These are phyloP conservation scores for Bergia sp. DNA, from an alignment of 92 coral and sea anemone species.

Conservation along the genomic window DNA sequence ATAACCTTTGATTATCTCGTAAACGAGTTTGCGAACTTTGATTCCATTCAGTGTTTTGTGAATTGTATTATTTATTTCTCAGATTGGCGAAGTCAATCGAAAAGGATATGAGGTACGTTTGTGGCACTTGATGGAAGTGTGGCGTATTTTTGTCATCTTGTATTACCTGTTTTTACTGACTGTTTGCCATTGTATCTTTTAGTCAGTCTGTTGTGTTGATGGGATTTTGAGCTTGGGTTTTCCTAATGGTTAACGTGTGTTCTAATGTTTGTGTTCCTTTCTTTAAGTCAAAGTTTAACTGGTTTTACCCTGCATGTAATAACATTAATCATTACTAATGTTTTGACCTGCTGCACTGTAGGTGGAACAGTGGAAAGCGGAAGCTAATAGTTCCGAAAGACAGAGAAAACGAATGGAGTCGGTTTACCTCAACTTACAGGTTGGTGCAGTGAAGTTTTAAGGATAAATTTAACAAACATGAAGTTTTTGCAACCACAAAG, in stretches of 20 bases:
- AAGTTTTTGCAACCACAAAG: no score
- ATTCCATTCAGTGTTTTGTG: no score
- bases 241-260: no score
- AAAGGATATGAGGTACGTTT: constrained; percentile 83
- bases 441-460: background rate
- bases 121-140: no score
- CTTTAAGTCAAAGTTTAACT: no score
- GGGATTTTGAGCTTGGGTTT: no score
- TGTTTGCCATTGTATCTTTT: background rate
- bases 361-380: constrained; percentile 96
- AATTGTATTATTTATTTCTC: constrained; percentile 4
- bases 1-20: background rate
- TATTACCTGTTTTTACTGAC: background rate
- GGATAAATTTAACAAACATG: background rate
- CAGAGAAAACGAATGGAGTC: constrained; percentile 88
- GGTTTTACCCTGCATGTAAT: background rate
- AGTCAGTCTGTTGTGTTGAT: background rate
- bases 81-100: constrained; percentile 93
- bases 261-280: no score
- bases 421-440: constrained; percentile 81
- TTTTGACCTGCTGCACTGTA: background rate
- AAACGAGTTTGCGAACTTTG: no score
- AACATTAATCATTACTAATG: background rate
- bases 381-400: constrained; percentile 81
- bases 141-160: background rate